phyloP scores from a whole-genome alignment of 2,113 vertebrate species.

The Drymodes brunneopygia region DNA sequence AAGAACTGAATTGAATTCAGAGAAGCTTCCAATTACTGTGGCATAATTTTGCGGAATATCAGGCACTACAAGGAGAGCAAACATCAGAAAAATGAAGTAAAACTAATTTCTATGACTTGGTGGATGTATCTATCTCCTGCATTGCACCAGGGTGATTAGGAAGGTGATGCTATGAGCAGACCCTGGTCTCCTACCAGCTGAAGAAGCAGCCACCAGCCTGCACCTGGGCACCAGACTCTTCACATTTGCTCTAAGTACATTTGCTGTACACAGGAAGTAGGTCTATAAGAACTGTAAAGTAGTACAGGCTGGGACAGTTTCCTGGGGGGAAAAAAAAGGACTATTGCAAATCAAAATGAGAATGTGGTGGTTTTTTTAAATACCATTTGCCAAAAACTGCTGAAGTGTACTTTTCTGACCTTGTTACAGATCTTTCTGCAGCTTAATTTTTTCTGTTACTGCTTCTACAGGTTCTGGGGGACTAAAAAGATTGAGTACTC shows the following conservation, averaged over 20 bases:
- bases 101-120: not conserved
- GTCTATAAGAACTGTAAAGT: not conserved
- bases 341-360: not conserved
- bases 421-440: not conserved
- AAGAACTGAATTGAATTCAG: too few relatives aligned
- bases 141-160: too few relatives aligned
- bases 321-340: not conserved
- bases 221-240: not conserved
- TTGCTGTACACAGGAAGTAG: not conserved
- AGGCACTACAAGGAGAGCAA: not conserved
- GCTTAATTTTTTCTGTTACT: not conserved
- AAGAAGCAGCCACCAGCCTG: not conserved
- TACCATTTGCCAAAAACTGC: not conserved
- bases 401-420: not conserved
- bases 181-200: not conserved
- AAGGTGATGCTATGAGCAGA: not conserved
- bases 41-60: not conserved
- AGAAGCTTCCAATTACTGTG: not conserved
- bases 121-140: not conserved
- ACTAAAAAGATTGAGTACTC: not conserved
- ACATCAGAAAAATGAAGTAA: not conserved
- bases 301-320: not conserved
- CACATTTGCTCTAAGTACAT: not conserved
- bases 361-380: not conserved
- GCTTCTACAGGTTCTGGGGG: not conserved